Base-by-base conservation (phyloP, 2,888 invertebrate genomes). In the Macropis europaea region DNA sequence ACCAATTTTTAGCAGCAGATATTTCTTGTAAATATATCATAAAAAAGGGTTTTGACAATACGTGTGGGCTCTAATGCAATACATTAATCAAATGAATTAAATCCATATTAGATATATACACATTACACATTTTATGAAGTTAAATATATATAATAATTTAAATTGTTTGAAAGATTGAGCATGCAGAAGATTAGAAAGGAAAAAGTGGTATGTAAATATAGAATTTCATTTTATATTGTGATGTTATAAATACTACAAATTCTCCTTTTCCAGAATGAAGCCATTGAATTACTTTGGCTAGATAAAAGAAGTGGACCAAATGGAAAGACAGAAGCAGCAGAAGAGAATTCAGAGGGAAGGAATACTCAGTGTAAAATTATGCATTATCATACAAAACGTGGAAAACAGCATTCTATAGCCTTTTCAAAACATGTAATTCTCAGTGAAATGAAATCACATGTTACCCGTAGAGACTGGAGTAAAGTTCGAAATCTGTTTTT, bases 361-460 rank as follows among this genome's bases (percentile, higher is more conserved):
- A 11, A 24, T 4, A 1, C 24, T 3, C 68, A 69, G 0, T 69
- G 68, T 57, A 67, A 67, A 57, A 32, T 67, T 26, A n/a, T 17
- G 3, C 60, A 70, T 11, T n/a, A 6, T 19, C 48, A 69, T 38
- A 61, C 38, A 50, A 62, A 15, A 45, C 17, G 15, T 4, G 34
- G 34, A 11, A 56, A 6, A 0, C 48, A 32, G 6, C 32, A 57
- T 19, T 9, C 17, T 17, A 36, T 11, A 22, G 19, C 50, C 11
- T 66, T 59, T 1, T 66, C 61, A 6, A 74, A 66, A 34, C 26
- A 48, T 0, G 48, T 48, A 45, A 60, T 70, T 15, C 59, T 70
- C 13, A 42, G 57, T 17, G 66, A 76, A 66, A 15, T 76, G 32
- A 74, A 48, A 24, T 62, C 59, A 1, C 60, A 66, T 19, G 2